These are phyloP conservation scores for Tenualosa thibaudeaui DNA, from an alignment of 2,797 vertebrate species.

Conservation along the genomic window DNA sequence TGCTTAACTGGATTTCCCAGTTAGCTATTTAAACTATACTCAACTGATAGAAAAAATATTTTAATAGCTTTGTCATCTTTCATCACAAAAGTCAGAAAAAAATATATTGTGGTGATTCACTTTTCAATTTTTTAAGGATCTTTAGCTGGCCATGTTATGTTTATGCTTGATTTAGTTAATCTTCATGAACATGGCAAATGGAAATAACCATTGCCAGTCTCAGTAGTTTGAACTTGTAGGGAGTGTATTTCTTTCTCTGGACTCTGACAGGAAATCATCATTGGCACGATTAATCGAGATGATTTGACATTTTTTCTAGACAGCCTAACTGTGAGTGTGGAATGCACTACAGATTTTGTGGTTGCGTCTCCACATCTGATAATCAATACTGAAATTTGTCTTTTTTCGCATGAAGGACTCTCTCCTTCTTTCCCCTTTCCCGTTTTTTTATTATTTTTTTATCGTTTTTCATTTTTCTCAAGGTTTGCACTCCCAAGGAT, in stretches of 20 bases:
- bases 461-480: neutral
- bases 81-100: neutral
- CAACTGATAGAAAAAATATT: neutral
- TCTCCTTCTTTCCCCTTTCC: neutral
- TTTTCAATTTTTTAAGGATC: neutral
- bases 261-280: slow-evolving; percentile 32
- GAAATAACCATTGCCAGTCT: slow-evolving; percentile 13
- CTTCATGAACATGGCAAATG: neutral
- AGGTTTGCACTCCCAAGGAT: neutral
- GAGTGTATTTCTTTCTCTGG: slow-evolving; percentile 22
- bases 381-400: slow-evolving; percentile 35
- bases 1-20: neutral
- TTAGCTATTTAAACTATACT: slow-evolving; percentile 3
- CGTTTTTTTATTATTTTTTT: neutral
- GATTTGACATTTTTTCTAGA: slow-evolving; percentile 38
- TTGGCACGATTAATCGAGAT: slow-evolving; percentile 17
- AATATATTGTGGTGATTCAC: neutral
- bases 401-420: slow-evolving; percentile 1
- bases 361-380: slow-evolving; percentile 30
- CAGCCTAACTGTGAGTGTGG: neutral
- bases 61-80: neutral
- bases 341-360: slow-evolving; percentile 27
- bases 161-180: neutral
- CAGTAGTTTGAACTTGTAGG: neutral
- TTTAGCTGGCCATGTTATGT: neutral